Evolutionary conservation across 2,888 invertebrate genomes (phyloP), one percentile per base, ranked within the genome.

Genomic region (Ophion ventricosus): DNA sequence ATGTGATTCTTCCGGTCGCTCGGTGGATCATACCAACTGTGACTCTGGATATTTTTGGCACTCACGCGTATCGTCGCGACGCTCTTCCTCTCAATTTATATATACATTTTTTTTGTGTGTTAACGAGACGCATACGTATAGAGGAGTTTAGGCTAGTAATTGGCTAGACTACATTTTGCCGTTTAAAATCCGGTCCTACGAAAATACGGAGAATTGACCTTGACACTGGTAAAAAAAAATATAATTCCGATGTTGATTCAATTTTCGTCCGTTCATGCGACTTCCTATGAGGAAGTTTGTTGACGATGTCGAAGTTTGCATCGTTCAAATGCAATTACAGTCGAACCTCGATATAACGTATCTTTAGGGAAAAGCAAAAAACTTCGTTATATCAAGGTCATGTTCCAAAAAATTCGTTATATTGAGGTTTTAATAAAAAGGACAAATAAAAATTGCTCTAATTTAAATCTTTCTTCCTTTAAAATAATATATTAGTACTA

Each of bases 1-100:
- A 67, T 75, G 43, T 67, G 72, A 80, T 76, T 54, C 80, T 80
- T 83, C 80, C 83, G 80, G 80, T 80, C 72, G 75, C 66, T 49
- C 20, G 75, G 26, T 59, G 26, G 72, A 66, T 56, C 63, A 56
- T 23, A 23, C 76, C 56, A 35, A 67, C 56, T 49, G 64, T 20
- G 54, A 75, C 23, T 69, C 57, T 49, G 70, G 63, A 83, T 80
- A 83, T 83, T 76, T 83, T 80, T 59, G 76, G 72, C 83, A 76
- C 74, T 78, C 76, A 67, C 66, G 70, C 72, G 66, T 59, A 67
- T 80, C 76, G 63, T 66, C 26, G 61, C 72, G 54, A 66, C 64
- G 66, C 66, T 67, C 67, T 66, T 76, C 23, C 17, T 59, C 23
- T 54, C 57, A 17, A n/a, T 57, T n/a, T 26, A 14, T 17, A 8